Evolutionary conservation across 2,888 invertebrate species (phyloP), one percentile per base, ranked within the genome.

Genomic region (Pristionchus japonicus): DNA sequence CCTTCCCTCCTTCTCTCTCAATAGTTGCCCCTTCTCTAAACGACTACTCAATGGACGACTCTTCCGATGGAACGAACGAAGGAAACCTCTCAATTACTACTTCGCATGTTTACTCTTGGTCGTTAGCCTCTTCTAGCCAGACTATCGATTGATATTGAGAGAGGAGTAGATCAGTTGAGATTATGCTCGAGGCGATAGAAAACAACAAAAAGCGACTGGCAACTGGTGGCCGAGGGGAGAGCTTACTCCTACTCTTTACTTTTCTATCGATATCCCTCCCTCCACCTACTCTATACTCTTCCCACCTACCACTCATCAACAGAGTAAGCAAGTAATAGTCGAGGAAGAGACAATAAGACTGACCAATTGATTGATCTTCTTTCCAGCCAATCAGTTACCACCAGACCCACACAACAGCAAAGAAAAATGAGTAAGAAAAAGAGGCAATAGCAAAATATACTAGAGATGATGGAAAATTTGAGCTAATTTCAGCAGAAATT

Each of bases 391-490:
- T 47, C 31, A 80, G 80, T 31, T 49, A 77, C 23, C 43, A 80
- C 17, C 43, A 80, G 20, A 80, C 80, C 27, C 27, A 47, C 47
- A 80, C 49, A 47, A 80, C 15, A 80, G 31, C 15, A 23, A 37
- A 37, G 31, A n/a, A 31, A n/a, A 11, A 43, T 7, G 34, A 47
- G 17, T 23, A 80, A 47, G 47, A 47, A 80, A 31, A 47, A 80
- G 80, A 80, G 49, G 31, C 27, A 74, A 74, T 74, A 74, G 40
- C 74, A 74, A 74, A 40, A 74, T 74, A 74, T 74, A 74, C 74
- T 40, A 74, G 74, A 40, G 40, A 17, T 37, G 23, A 7, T 17
- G 49, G 23, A 23, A 49, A 13, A 74, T 74, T 40, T 31, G 37
- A 23, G 74, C 37, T 20, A 74, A 74, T 74, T 40, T 40, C 13